Base-by-base conservation (phyloP, 2,888 invertebrate species). In the Metopia argyrocephala region DNA sequence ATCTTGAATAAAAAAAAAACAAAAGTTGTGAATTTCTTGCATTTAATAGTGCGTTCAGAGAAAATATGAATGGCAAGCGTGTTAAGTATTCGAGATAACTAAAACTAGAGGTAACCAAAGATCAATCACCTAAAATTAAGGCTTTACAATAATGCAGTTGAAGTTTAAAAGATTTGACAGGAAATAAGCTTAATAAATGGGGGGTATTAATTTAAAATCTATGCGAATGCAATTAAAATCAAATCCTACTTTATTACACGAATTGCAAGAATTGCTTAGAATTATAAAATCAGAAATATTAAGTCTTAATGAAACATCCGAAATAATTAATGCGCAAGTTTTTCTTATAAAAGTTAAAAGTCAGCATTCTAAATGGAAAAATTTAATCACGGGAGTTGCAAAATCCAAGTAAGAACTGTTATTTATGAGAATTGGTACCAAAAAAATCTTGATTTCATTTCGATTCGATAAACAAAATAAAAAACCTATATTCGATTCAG, bases 171-270 rank as follows among this genome's bases (percentile, higher is more conserved):
- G 66, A 66, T 76, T 75, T 79, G 83, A 85, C 85, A 87, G 86
- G 86, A 86, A 87, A 85, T 86, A 84, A 83, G 85, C 86, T 75
- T 83, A 84, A 84, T 84, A 80, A 78, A 85, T 83, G 84, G 18
- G 59, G 84, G 18, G 59, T 54, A 59, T 78, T 64, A 66, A 66
- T 52, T 57, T 70, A 59, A 38, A 38, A 38, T 15, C 12, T 12
- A 38, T 38, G 38, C 15, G 38, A 38, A 38, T 38, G 38, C 25
- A 56, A n/a, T 25, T 18, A 28, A n/a, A 48, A 38, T 0, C 7
- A 12, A 38, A 38, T 3, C 0, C 38, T 15, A 38, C 38, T 38
- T 38, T 15, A 38, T 38, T 15, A 38, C 38, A 12, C 15, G 15
- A 38, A 38, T 38, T 38, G 15, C 38, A 38, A n/a, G n/a, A n/a